Conservation (phyloP, 2,888 invertebrate species). For the Andrena camellia region DNA sequence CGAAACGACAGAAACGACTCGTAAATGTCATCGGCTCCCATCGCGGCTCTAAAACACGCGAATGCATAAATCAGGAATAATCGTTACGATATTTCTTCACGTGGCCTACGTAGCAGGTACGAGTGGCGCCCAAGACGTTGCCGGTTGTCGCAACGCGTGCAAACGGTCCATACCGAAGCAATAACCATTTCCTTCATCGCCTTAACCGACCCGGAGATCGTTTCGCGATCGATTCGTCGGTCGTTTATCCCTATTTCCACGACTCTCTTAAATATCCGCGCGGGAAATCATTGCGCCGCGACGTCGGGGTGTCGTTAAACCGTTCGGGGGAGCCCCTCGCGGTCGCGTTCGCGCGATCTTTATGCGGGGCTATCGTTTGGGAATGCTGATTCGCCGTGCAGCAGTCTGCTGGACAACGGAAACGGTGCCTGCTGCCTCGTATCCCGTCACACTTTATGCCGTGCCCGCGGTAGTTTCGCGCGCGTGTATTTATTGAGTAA, state of each 20-base stretch:
- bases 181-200: constrained; percentile 57
- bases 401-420: constrained; percentile 35
- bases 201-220: constrained; percentile 36
- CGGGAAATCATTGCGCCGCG: neutral
- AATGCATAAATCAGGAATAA: constrained; percentile 38
- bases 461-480: constrained; percentile 9
- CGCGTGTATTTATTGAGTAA: constrained; percentile 14
- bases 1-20: neutral
- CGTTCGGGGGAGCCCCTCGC: constrained; percentile 30
- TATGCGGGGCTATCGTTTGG: constrained; percentile 40
- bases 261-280: constrained; percentile 18
- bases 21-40: constrained; percentile 5
- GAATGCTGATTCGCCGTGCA: constrained; percentile 39
- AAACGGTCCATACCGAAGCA: constrained; percentile 39
- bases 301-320: constrained; percentile 32
- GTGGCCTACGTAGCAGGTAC: neutral
- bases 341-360: constrained; percentile 32
- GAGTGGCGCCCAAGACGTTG: neutral
- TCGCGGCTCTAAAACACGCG: neutral
- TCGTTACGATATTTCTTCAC: constrained; percentile 7
- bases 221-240: constrained; percentile 48
- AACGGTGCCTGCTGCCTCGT: constrained; percentile 15
- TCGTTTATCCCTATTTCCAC: constrained; percentile 41
- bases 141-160: constrained; percentile 11
- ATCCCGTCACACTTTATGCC: constrained; percentile 35